Evolutionary conservation across 2,113 vertebrate species (phyloP).

Genomic region (Fregetta grallaria): DNA sequence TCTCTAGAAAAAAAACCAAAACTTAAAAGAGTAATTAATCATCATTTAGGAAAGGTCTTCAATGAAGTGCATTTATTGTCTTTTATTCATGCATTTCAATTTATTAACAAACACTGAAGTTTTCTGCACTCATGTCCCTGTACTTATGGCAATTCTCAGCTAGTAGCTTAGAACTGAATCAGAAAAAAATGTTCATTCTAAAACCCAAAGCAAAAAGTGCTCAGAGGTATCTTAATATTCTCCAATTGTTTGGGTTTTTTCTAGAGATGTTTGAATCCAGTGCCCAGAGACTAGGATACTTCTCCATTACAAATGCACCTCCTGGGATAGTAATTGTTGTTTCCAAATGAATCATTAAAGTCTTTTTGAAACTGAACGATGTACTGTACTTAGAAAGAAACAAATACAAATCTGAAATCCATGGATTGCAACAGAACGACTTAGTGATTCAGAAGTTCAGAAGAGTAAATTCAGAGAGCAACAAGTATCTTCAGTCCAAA

Average conservation of each 20-base stretch:
- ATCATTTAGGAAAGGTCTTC: slow-evolving; percentile 45
- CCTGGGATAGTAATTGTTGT: background rate
- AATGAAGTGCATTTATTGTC: slow-evolving; percentile 4
- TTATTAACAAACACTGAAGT: background rate
- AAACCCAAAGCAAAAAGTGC: background rate
- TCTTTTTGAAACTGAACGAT: background rate
- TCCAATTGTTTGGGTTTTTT: background rate
- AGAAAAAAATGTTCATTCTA: background rate
- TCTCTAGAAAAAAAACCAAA: slow-evolving; percentile 5
- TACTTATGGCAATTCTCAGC: background rate
- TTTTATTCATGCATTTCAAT: background rate
- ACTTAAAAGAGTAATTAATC: slow-evolving; percentile 65
- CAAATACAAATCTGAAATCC: background rate
- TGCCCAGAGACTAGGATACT: background rate
- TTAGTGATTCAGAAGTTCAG: background rate
- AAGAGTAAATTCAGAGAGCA: background rate
- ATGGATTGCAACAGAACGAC: background rate
- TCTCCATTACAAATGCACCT: background rate
- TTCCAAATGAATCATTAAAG: background rate
- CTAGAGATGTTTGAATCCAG: background rate
- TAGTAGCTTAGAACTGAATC: background rate
- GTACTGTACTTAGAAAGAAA: background rate
- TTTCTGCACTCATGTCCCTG: background rate
- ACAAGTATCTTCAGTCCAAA: background rate
- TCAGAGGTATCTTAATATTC: background rate